These are phyloP conservation scores for Trochalopteron elliotii DNA, from an alignment of 2,113 vertebrate species.

Conservation along the genomic window DNA sequence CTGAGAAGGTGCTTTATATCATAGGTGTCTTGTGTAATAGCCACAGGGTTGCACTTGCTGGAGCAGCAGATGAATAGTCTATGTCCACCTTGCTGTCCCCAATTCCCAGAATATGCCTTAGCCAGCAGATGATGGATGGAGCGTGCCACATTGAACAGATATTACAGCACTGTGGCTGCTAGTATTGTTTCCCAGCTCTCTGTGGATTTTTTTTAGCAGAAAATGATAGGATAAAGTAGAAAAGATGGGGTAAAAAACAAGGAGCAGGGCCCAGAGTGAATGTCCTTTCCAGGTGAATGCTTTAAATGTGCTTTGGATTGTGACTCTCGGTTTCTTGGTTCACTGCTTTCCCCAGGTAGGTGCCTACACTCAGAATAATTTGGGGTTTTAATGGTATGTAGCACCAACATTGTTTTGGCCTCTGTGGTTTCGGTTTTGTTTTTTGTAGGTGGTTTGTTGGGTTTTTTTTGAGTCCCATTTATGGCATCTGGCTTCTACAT, in stretches of 20 bases:
- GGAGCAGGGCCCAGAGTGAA: neutral
- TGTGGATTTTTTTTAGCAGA: neutral
- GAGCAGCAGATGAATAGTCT: neutral
- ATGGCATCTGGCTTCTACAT: neutral
- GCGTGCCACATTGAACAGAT: neutral
- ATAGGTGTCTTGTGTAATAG: neutral
- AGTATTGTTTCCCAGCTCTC: neutral
- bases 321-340: neutral
- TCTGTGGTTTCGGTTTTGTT: neutral
- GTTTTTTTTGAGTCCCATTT: neutral
- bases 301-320: neutral
- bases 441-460: neutral
- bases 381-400: neutral
- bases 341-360: neutral
- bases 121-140: neutral
- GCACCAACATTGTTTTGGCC: neutral
- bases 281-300: neutral
- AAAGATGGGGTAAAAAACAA: neutral
- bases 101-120: neutral
- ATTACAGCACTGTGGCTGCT: neutral
- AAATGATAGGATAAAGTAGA: neutral
- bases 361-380: neutral
- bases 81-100: rapidly evolving
- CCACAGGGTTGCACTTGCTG: neutral
- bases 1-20: neutral